phyloP scores from a whole-genome alignment of 2,797 vertebrate genomes.

The Cyprinella venusta region DNA sequence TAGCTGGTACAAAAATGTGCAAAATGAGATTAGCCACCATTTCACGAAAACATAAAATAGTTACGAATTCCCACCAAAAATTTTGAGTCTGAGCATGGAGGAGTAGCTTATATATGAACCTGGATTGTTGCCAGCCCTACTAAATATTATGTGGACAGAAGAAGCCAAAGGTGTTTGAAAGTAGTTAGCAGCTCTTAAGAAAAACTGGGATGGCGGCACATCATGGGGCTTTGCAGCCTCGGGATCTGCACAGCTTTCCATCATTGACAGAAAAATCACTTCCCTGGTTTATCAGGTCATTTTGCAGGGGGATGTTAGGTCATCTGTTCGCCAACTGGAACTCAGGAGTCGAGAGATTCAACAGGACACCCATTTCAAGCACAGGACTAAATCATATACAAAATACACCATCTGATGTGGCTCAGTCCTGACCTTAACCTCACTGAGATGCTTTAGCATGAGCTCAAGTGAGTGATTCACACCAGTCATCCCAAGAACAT shows the following conservation, averaged over 20 bases:
- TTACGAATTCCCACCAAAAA: background rate
- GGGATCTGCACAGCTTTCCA: background rate
- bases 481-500: background rate
- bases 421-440: slow-evolving; percentile 7
- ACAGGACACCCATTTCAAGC: background rate
- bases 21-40: background rate
- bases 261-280: slow-evolving; percentile 31
- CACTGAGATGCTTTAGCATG: background rate
- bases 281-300: slow-evolving; percentile 24
- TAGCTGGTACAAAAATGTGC: background rate
- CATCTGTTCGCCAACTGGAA: background rate
- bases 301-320: slow-evolving; percentile 24
- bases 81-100: too few relatives aligned
- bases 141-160: slow-evolving; percentile 3
- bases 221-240: slow-evolving; percentile 20
- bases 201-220: slow-evolving; percentile 1
- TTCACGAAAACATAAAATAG: background rate
- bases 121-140: background rate
- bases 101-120: background rate
- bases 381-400: background rate
- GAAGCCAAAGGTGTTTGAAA: slow-evolving; percentile 7
- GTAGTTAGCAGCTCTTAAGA: background rate
- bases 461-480: background rate
- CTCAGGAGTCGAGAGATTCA: background rate
- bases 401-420: slow-evolving; percentile 9